These are phyloP conservation scores for Cetonia aurata DNA, from an alignment of 2,888 invertebrate genomes.

Conservation along the genomic window DNA sequence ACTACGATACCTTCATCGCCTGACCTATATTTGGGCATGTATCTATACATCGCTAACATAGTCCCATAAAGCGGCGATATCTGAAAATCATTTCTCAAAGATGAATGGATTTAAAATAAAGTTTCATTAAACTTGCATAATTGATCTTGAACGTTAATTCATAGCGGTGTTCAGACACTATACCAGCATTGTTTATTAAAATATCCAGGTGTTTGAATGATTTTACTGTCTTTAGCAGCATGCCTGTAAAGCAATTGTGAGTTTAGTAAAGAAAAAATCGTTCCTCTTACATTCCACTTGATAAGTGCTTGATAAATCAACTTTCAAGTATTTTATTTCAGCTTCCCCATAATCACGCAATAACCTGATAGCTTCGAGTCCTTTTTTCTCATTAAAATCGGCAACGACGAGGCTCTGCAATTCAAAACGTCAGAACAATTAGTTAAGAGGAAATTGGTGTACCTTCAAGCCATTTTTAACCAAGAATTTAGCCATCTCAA, in stretches of 20 bases:
- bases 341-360: conserved; percentile 31
- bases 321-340: conserved; percentile 34
- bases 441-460: conserved; percentile 4
- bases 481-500: conserved; percentile 30
- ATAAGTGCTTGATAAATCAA: conserved; percentile 20
- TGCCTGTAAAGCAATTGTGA: conserved; percentile 30
- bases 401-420: conserved; percentile 40
- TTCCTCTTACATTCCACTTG: conserved; percentile 34
- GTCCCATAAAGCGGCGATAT: conserved; percentile 33
- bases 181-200: conserved; percentile 41
- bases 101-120: background rate
- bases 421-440: background rate
- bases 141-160: conserved; percentile 37
- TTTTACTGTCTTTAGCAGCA: conserved; percentile 37
- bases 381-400: conserved; percentile 22
- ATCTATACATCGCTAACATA: conserved; percentile 49
- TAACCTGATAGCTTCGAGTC: conserved; percentile 4
- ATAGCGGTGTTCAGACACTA: conserved; percentile 27
- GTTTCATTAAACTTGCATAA: conserved; percentile 27
- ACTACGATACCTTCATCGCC: conserved; percentile 54
- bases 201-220: conserved; percentile 41
- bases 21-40: conserved; percentile 54
- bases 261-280: background rate
- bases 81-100: conserved; percentile 5
- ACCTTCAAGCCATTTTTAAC: conserved; percentile 43